Percentiles rank a stretch among this genome's conserved stretches.
Evolutionary conservation across 1,140 invertebrate species (phyloP).

Genomic region (Zaprionus davidi): DNA sequence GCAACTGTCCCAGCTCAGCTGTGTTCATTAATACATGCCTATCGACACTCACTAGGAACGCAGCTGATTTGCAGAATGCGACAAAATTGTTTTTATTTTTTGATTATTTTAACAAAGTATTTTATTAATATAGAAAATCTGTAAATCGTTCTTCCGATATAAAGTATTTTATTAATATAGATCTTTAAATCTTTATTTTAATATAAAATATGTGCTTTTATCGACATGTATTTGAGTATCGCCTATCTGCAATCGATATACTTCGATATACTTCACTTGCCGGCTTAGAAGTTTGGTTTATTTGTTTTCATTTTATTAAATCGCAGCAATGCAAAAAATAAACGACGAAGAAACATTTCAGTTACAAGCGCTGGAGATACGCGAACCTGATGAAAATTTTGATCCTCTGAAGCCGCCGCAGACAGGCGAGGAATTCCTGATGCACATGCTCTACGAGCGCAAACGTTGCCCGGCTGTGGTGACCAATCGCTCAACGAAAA

Average conservation of each 20-base stretch:
- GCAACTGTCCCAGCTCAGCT: no score
- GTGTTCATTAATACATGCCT: no score
- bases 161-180: no score
- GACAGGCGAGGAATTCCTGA: conserved; percentile 75
- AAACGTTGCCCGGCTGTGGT: conserved; percentile 76
- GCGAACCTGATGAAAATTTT: conserved; percentile 63
- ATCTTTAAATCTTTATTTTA: no score
- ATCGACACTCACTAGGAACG: no score
- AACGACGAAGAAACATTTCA: conserved; percentile 70
- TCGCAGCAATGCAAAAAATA: conserved; percentile 43
- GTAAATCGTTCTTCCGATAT: no score
- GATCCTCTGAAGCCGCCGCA: conserved; percentile 70
- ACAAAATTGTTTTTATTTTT: no score
- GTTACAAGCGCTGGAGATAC: conserved; percentile 72
- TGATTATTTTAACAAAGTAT: no score
- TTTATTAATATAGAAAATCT: no score
- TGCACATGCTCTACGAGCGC: conserved; percentile 77
- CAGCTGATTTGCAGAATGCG: no score
- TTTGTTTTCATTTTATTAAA: not conserved
- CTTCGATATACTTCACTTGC: conserved; percentile 18
- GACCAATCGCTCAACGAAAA: conserved; percentile 60
- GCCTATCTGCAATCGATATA: not conserved
- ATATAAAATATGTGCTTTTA: not conserved
- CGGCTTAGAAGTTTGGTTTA: conserved; percentile 14
- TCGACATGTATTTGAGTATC: not conserved